Evolutionary conservation across 2,888 invertebrate genomes (phyloP).

Genomic region (Parnassius mnemosyne): DNA sequence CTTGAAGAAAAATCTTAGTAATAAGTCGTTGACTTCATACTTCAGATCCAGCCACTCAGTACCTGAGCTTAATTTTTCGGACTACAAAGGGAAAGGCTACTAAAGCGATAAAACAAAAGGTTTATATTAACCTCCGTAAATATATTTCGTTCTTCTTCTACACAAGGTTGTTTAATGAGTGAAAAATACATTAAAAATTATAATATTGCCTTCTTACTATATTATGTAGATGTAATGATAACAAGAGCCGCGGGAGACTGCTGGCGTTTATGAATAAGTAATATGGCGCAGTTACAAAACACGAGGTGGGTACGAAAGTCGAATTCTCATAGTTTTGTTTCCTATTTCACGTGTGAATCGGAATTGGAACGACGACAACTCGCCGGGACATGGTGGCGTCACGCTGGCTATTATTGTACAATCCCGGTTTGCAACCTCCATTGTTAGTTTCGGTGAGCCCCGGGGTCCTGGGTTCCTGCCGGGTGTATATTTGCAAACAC

Average conservation of each 20-base stretch:
- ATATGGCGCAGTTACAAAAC: slow-evolving; percentile 21
- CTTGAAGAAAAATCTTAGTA: too few species aligned
- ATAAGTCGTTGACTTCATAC: not conserved
- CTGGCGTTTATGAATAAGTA: slow-evolving; percentile 26
- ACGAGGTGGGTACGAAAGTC: slow-evolving; percentile 27
- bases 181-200: slow-evolving; percentile 14
- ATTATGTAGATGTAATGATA: slow-evolving; percentile 24
- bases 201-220: slow-evolving; percentile 7
- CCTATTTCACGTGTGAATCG: slow-evolving; percentile 67
- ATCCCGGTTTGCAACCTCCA: slow-evolving; percentile 39
- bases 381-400: slow-evolving; percentile 46
- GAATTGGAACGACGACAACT: slow-evolving; percentile 37
- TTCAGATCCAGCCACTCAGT: not conserved
- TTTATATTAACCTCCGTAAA: not conserved
- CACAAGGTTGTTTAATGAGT: slow-evolving; percentile 15
- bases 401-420: slow-evolving; percentile 65
- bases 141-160: not conserved
- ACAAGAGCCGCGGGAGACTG: slow-evolving; percentile 20
- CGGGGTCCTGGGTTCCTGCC: slow-evolving; percentile 49
- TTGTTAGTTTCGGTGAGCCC: slow-evolving; percentile 36
- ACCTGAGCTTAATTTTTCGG: not conserved
- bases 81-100: not conserved
- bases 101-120: not conserved
- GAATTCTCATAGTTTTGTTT: slow-evolving; percentile 48
- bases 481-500: slow-evolving; percentile 79